Base-by-base conservation (phyloP, 2,797 vertebrate genomes). In the Sebastes iracundus region DNA sequence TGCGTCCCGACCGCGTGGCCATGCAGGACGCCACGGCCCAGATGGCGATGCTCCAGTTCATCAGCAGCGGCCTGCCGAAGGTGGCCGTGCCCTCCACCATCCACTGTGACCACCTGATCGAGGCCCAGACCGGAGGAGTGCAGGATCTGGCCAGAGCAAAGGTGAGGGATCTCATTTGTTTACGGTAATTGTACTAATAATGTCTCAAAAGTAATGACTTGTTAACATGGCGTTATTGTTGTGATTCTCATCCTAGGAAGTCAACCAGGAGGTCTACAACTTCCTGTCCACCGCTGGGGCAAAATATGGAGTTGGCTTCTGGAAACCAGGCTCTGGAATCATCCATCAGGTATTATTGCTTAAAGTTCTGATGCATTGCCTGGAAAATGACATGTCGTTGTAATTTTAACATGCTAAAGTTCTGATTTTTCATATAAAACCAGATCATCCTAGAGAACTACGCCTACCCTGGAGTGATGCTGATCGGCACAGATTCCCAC, bases 31-130 rank as follows among this genome's bases (percentile, higher is more conserved):
- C 98, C 69, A 99, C 98, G 0, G 98, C 98, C 16, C 98, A 99
- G 94, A 99, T 99, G 98, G 98, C 98, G 16, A 99, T 99, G 98
- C 95, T 99, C 7, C 98, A 99, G 95, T 99, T 99, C 90, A 99
- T 99, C 93, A 99, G 98, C 95, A 99, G 98, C 0, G 97, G 98
- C 32, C 94, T 99, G 80, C 95, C 98, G 0, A 96, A 74, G 81
- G 98, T 99, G 82, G 97, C 98, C 0, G 98, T 99, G 87, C 98
- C 98, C 3, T 98, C 98, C 86, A 99, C 98, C 79, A 99, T 99
- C 91, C 98, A 99, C 94, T 99, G 98, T 78, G 98, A 99, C 88
- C 98, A 99, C 86, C 94, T 99, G 90, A 99, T 99, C 0, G 98
- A 99, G 92, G 98, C 98, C 74, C 98, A 99, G 95, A 75, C 68